A percentile compares a stretch with the other conserved stretches of the same genome.
Evolutionary conservation across 2,888 invertebrate species (phyloP).

Genomic region (Xestia sexstrigata): DNA sequence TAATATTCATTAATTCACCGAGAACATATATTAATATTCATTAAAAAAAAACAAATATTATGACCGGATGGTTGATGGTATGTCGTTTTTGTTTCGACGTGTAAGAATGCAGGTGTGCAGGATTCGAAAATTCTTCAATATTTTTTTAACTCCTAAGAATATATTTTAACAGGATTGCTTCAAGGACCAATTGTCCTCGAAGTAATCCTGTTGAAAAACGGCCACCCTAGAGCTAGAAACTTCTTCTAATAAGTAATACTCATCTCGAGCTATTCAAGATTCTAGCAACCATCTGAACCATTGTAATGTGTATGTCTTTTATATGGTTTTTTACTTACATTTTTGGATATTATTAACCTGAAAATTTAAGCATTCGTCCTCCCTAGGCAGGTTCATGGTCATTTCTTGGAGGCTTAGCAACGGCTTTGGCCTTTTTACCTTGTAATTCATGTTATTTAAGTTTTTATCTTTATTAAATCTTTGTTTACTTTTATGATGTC

Average conservation of each 20-base stretch:
- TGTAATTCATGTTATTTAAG: no score
- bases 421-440: no score
- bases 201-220: background rate
- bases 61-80: conserved; percentile 8
- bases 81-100: conserved; percentile 15
- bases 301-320: no score
- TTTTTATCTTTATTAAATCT: no score
- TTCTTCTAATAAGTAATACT: background rate
- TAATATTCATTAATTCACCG: conserved; percentile 11
- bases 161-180: background rate
- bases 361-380: no score
- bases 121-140: background rate
- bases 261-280: background rate
- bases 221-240: background rate
- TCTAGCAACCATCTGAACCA: no score
- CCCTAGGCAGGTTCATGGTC: no score
- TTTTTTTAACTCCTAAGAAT: background rate
- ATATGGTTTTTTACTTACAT: no score
- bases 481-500: no score
- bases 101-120: conserved; percentile 6
- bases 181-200: no score
- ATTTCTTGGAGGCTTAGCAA: no score
- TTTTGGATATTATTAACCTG: no score
- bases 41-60: background rate
- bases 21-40: conserved; percentile 31